phyloP scores from a whole-genome alignment of 2,888 invertebrate genomes.

The Microdon myrmicae region DNA sequence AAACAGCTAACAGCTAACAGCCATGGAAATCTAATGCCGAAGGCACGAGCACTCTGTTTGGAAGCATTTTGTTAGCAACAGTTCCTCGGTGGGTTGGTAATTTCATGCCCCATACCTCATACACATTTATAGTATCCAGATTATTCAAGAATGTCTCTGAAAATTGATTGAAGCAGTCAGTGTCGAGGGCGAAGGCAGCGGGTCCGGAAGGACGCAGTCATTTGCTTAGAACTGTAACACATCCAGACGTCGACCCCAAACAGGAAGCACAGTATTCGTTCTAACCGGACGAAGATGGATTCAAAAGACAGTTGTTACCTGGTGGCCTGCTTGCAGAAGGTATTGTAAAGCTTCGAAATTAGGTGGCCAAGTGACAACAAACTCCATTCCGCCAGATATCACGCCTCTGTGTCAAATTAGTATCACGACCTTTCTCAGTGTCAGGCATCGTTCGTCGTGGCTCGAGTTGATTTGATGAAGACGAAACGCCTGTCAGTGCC shows the following conservation, averaged over 20 bases:
- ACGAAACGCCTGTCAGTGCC: constrained; percentile 49
- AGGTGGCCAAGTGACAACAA: constrained; percentile 47
- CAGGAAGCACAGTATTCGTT: constrained; percentile 37
- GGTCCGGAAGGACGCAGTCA: constrained; percentile 47
- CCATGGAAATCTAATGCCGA: constrained; percentile 51
- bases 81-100: constrained; percentile 39
- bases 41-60: constrained; percentile 49
- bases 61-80: constrained; percentile 44
- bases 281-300: constrained; percentile 7
- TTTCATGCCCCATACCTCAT: constrained; percentile 40
- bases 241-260: constrained; percentile 46
- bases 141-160: constrained; percentile 45
- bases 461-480: constrained; percentile 46
- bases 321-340: constrained; percentile 15
- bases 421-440: constrained; percentile 45
- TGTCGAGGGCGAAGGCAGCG: constrained; percentile 24
- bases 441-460: constrained; percentile 9
- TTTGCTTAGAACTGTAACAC: constrained; percentile 50
- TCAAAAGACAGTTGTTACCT: constrained; percentile 1
- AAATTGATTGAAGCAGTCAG: constrained; percentile 51
- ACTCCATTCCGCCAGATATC: constrained; percentile 44
- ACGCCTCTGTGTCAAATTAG: constrained; percentile 51
- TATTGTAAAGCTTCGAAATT: constrained; percentile 40
- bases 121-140: constrained; percentile 20
- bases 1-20: constrained; percentile 46